Base-by-base conservation (phyloP, 2,888 invertebrate genomes). In the Ramazzottius varieornatus region DNA sequence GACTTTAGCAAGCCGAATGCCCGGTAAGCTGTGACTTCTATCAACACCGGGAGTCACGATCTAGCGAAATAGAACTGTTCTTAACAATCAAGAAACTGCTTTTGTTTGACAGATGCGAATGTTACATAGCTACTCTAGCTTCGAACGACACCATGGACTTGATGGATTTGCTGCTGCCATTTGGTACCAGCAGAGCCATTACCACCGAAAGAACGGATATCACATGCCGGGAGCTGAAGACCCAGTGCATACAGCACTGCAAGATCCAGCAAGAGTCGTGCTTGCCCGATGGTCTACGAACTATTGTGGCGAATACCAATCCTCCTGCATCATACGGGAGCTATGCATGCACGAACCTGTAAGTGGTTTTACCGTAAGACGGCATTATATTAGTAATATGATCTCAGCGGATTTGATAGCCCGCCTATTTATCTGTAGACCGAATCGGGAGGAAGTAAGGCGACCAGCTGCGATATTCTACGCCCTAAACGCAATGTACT, bases 211-310 rank as follows among this genome's bases (percentile, higher is more conserved):
- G 54, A 29, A 54, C 54, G 13, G 54, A 54, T 24, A 54, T 29
- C 54, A 54, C 54, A 8, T 54, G 54, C 29, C 54, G 54, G 4
- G 54, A 54, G 54, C 54, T 54, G 29, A 29, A 54, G 29, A 54
- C n/a, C 13, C 54, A 54, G 54, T 54, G 54, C 29, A 29, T 54
- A 24, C 54, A 54, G 29, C 54, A 54, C 54, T 54, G 54, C 54
- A 8, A 24, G 16, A 54, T 54, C 54, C 54, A 54, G 29, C 54
- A 29, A 29, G 54, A 54, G 29, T 54, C 54, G 13, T 54, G 54
- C 29, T 54, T 54, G 29, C 20, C 54, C 4, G 4, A 13, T 4
- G 54, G 29, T 8, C 54, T 54, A 4, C 20, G 54, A 16, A 54
- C 54, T 24, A 29, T 29, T 24, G 13, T 54, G n/a, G 16, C 54